Evolutionary conservation across 2,888 invertebrate species (phyloP), one percentile per base, ranked within the genome.

Genomic region (Andrena bicolor): DNA sequence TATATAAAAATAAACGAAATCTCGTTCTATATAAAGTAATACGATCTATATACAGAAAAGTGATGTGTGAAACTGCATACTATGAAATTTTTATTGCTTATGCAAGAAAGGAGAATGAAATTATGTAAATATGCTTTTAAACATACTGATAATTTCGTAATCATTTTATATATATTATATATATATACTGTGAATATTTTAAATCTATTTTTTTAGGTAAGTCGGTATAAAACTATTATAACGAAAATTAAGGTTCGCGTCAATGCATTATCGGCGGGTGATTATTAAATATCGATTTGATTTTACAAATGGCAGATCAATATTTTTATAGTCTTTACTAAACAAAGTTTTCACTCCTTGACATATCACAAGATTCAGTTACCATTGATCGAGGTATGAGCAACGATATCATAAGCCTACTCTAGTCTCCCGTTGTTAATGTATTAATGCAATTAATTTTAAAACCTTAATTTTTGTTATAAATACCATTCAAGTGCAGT

Each of bases 61-160:
- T 60, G 26, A 56, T 49, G 23, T 49, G 26, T 64, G 28, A 61
- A 16, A 30, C 35, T 73, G 41, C 53, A 56, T 75, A 65, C 26
- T 72, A 49, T 13, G 26, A 76, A 71, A 71, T 30, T 75, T 70
- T 72, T 76, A 28, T 23, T 32, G 66, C 76, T n/a, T 35, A 28
- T 49, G 26, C 65, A 48, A 69, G 70, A 77, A 83, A 51, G 75
- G 61, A 69, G 75, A 77, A 85, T 71, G 72, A 80, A 74, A 81
- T 77, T 81, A 84, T 85, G 86, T 87, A 87, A 81, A 87, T 87
- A 87, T 80, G 68, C 63, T 82, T 78, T 84, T 76, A 51, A 75
- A 63, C 51, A 69, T 69, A 66, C 20, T 60, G 63, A 76, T 74
- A 8, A 61, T 71, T 68, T 83, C 56, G 16, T 68, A 74, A 79